phyloP scores from a whole-genome alignment of 2,888 invertebrate species.

The Actias luna region DNA sequence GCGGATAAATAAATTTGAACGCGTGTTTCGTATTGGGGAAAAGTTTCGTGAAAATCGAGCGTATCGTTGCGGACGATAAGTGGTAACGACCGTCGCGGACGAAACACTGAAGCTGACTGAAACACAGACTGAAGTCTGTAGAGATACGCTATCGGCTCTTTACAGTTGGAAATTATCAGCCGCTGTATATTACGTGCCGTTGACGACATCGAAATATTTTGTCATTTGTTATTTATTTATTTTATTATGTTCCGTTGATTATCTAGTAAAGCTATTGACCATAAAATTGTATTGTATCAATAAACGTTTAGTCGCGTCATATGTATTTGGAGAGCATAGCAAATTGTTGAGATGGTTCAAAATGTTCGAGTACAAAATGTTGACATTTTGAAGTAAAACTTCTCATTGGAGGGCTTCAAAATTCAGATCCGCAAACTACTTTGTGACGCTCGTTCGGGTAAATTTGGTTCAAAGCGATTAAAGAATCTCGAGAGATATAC shows the following conservation, averaged over 20 bases:
- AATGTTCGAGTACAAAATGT: no score
- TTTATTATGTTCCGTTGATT: background rate
- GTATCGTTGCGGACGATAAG: conserved; percentile 32
- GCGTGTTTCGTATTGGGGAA: conserved; percentile 6
- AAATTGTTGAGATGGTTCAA: no score
- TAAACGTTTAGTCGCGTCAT: background rate
- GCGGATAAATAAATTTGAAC: background rate
- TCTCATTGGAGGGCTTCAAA: no score
- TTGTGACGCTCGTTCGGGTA: no score
- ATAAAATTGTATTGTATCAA: background rate
- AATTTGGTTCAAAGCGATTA: no score
- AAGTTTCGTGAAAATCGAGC: conserved; percentile 37
- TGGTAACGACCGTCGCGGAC: conserved; percentile 39
- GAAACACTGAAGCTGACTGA: conserved; percentile 42
- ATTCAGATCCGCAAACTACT: no score
- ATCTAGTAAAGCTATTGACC: background rate
- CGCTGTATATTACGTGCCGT: conserved; percentile 18
- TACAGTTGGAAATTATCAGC: conserved; percentile 40
- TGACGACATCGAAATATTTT: background rate
- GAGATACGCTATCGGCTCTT: conserved; percentile 21
- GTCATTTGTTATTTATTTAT: background rate
- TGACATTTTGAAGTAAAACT: no score
- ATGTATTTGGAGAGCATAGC: background rate
- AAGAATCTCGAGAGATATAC: no score
- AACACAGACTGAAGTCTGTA: conserved; percentile 5